Conservation (phyloP, 2,888 invertebrate genomes). For the Microctonus hyperodae region DNA sequence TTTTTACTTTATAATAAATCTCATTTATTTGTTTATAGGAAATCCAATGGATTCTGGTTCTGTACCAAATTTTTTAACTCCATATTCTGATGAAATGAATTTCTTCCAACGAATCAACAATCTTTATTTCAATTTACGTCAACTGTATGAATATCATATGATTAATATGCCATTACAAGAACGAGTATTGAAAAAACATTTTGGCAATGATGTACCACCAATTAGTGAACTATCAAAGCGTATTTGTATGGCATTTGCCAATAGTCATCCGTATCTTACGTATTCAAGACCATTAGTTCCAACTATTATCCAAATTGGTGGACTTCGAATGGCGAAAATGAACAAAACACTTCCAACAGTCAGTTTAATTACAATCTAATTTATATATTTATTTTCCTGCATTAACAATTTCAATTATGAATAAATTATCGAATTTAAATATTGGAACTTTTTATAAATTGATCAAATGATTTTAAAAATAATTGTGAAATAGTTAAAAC, state of each 20-base stretch:
- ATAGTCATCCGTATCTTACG: constrained; percentile 7
- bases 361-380: neutral
- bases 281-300: constrained; percentile 14
- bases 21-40: constrained; percentile 31
- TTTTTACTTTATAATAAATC: too few relatives aligned
- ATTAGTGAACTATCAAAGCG: neutral
- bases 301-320: constrained; percentile 4
- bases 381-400: neutral
- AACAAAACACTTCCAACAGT: neutral
- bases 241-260: constrained; percentile 6
- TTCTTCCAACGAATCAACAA: constrained; percentile 7
- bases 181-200: constrained; percentile 13
- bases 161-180: neutral
- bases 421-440: too few relatives aligned
- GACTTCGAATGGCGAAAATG: neutral
- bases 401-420: too few relatives aligned
- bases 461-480: too few relatives aligned
- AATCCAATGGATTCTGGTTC: neutral
- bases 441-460: too few relatives aligned
- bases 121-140: neutral
- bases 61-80: neutral
- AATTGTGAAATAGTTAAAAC: too few relatives aligned
- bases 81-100: constrained; percentile 7
- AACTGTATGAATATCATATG: neutral
- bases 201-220: constrained; percentile 6